phyloP scores from a whole-genome alignment of 2,888 invertebrate species.

The Drosophila anomalipes region DNA sequence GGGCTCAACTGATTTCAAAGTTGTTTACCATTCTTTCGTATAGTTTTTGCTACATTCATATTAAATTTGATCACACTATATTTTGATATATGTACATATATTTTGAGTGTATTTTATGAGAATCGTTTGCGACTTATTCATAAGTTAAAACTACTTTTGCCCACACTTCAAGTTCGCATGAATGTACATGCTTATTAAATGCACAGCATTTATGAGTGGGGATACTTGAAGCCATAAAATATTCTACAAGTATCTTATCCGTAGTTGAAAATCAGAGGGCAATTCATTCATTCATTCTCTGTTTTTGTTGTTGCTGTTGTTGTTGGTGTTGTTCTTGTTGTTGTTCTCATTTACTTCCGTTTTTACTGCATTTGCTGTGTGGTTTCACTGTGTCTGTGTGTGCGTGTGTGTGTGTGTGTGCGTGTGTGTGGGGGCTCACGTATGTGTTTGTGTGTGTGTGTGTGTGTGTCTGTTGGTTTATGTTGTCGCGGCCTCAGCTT shows the following conservation, averaged over 20 bases:
- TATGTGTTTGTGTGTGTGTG: constrained; percentile 26
- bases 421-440: constrained; percentile 15
- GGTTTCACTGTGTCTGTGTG: constrained; percentile 30
- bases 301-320: constrained; percentile 5
- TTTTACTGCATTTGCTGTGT: constrained; percentile 66
- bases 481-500: constrained; percentile 64
- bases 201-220: constrained; percentile 30
- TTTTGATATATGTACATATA: background rate
- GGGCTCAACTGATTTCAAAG: background rate
- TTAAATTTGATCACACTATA: background rate
- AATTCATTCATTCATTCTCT: constrained; percentile 67
- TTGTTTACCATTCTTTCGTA: background rate
- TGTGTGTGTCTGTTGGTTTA: constrained; percentile 38
- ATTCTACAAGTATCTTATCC: constrained; percentile 71
- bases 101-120: background rate
- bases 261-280: constrained; percentile 67
- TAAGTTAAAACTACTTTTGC: background rate
- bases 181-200: constrained; percentile 15
- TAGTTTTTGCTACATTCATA: background rate
- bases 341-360: constrained; percentile 74
- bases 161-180: constrained; percentile 4
- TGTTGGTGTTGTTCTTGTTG: no score
- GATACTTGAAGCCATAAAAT: constrained; percentile 57
- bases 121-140: background rate
- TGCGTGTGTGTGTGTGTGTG: constrained; percentile 29